These are phyloP conservation scores for Rhagoletis pomonella DNA, from an alignment of 1,140 invertebrate genomes.

Conservation along the genomic window DNA sequence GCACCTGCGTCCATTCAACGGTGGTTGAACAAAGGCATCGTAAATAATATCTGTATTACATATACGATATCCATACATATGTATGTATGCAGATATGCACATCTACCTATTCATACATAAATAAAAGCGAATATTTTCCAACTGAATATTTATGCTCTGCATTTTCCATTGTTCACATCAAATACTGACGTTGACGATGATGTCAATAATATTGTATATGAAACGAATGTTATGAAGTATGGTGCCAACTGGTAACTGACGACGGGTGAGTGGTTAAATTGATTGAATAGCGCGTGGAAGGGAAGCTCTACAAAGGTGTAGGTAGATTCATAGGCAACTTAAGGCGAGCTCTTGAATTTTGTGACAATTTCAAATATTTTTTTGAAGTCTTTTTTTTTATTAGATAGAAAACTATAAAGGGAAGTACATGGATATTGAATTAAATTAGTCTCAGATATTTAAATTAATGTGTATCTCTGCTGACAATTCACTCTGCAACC, in stretches of 20 bases:
- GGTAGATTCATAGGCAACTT: no score
- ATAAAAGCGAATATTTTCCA: conserved; percentile 33
- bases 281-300: conserved; percentile 3
- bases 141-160: conserved; percentile 5
- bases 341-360: no score
- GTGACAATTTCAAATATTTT: no score
- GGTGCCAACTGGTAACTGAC: background rate
- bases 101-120: background rate
- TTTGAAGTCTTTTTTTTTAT: no score
- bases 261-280: conserved; percentile 32
- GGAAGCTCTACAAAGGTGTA: background rate
- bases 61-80: background rate
- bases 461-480: no score
- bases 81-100: background rate
- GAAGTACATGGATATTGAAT: no score
- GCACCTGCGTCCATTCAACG: conserved; percentile 10
- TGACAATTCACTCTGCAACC: no score
- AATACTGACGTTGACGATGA: conserved; percentile 25
- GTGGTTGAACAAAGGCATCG: background rate
- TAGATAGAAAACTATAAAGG: no score
- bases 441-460: no score
- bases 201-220: conserved; percentile 35
- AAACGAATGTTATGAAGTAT: conserved; percentile 16
- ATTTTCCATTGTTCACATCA: conserved; percentile 14
- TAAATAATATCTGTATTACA: background rate